Conservation (phyloP, 2,888 invertebrate genomes). For the Drosophila austrosaltans region DNA sequence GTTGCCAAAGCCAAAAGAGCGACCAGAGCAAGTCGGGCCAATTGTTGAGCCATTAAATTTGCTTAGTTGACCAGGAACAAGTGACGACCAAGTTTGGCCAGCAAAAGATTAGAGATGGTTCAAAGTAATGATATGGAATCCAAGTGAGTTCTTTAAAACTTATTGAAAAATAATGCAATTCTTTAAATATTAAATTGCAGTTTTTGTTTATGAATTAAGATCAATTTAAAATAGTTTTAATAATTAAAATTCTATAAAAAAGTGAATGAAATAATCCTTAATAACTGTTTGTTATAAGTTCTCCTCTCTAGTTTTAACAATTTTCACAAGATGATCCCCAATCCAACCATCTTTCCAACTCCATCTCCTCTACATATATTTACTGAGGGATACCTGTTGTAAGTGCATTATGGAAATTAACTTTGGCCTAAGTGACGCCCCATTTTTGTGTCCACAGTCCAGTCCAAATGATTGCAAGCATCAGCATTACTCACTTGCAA, state of each 20-base stretch:
- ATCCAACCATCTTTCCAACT: conserved; percentile 8
- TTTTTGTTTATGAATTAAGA: too few species aligned
- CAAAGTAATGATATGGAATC: not conserved
- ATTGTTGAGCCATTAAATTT: conserved; percentile 71
- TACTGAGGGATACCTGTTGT: conserved; percentile 29
- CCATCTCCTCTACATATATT: conserved; percentile 27
- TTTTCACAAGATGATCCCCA: not conserved
- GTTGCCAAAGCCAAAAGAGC: conserved; percentile 66
- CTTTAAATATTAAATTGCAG: too few species aligned
- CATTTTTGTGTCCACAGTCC: conserved; percentile 74
- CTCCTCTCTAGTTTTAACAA: not conserved
- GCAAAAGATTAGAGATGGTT: conserved; percentile 13
- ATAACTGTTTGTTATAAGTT: not conserved
- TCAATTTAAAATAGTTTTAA: too few species aligned
- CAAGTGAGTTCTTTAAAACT: not conserved
- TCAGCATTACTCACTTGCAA: conserved; percentile 78
- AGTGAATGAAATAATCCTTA: too few species aligned
- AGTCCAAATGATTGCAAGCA: conserved; percentile 24
- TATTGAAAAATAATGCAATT: too few species aligned
- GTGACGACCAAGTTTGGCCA: conserved; percentile 43
- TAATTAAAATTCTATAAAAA: too few species aligned
- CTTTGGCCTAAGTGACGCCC: conserved; percentile 66
- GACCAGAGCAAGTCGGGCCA: conserved; percentile 52
- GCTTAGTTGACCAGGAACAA: conserved; percentile 51
- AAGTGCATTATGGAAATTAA: conserved; percentile 70